Conservation (phyloP, 2,888 invertebrate species). For the Phlogophora meticulosa region DNA sequence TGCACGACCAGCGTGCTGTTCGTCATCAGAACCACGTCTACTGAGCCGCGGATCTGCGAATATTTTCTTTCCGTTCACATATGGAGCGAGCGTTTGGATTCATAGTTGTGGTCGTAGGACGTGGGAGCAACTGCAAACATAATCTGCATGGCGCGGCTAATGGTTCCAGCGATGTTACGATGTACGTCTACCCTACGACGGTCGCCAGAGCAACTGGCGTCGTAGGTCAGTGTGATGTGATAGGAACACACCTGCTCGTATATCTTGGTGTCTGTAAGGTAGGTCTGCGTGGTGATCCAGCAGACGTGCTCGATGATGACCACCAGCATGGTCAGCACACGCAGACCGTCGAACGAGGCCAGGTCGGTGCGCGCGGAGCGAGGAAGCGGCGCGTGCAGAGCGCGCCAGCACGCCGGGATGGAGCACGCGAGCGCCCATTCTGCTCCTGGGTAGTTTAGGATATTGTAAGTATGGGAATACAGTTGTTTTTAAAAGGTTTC, state of each 20-base stretch:
- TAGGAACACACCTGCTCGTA: conserved; percentile 76
- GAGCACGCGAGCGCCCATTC: conserved; percentile 83
- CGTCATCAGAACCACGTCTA: conserved; percentile 82
- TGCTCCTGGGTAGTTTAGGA: conserved; percentile 62
- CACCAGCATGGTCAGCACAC: conserved; percentile 85
- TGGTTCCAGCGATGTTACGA: no score
- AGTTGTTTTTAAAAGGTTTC: background rate
- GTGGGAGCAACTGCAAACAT: no score
- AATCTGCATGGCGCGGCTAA: no score
- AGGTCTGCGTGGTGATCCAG: conserved; percentile 84
- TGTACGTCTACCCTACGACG: no score
- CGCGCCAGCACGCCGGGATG: conserved; percentile 77
- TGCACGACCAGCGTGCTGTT: conserved; percentile 89
- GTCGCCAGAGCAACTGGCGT: background rate
- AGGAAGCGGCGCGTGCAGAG: conserved; percentile 73
- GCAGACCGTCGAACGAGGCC: conserved; percentile 83
- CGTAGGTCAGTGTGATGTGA: background rate
- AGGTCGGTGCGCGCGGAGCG: conserved; percentile 75
- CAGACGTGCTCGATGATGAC: conserved; percentile 87
- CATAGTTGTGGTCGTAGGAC: no score
- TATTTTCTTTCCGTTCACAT: background rate
- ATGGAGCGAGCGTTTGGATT: no score
- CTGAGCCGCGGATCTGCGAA: conserved; percentile 76
- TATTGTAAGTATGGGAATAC: background rate
- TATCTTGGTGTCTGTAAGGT: conserved; percentile 78